Percentiles rank a stretch among this genome's conserved stretches.
Conservation (phyloP, 2,888 invertebrate genomes). For the Anoplius nigerrimus region DNA sequence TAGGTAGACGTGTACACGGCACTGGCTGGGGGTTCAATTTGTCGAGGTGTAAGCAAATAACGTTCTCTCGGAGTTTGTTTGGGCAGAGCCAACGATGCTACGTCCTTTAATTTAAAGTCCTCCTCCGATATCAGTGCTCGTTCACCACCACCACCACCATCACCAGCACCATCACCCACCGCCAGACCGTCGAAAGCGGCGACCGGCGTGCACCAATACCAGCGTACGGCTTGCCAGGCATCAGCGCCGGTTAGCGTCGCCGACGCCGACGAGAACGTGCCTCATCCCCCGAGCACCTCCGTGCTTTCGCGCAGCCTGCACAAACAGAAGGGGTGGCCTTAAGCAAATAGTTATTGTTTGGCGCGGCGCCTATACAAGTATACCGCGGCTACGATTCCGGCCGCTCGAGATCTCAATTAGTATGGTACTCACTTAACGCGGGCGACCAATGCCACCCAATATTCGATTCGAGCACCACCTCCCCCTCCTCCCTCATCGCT, state of each 20-base stretch:
- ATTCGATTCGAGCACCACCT: conserved; percentile 27
- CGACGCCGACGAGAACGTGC: conserved; percentile 26
- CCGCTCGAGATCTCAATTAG: conserved; percentile 65
- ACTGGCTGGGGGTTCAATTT: conserved; percentile 64
- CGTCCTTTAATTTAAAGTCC: conserved; percentile 72
- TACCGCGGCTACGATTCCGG: conserved; percentile 26
- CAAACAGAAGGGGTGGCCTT: conserved; percentile 72
- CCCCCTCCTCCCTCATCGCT: too few species aligned
- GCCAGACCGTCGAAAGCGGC: neutral
- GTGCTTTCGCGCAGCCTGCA: conserved; percentile 60
- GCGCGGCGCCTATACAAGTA: conserved; percentile 44
- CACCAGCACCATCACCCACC: neutral
- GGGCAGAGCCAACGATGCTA: conserved; percentile 66
- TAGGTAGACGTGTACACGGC: neutral
- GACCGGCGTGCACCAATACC: conserved; percentile 26
- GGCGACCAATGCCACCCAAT: conserved; percentile 56
- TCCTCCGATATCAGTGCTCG: conserved; percentile 59
- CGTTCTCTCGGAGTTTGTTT: conserved; percentile 70
- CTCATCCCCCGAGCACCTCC: conserved; percentile 46
- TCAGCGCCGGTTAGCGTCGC: conserved; percentile 31
- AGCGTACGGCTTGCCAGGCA: too few species aligned
- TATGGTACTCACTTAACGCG: conserved; percentile 63
- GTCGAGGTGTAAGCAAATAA: conserved; percentile 72
- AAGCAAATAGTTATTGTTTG: conserved; percentile 72
- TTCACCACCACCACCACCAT: conserved; percentile 10